Percentiles rank a stretch among this genome's conserved stretches.
phyloP scores from a whole-genome alignment of 2,797 vertebrate species.

The Typhlichthys subterraneus region DNA sequence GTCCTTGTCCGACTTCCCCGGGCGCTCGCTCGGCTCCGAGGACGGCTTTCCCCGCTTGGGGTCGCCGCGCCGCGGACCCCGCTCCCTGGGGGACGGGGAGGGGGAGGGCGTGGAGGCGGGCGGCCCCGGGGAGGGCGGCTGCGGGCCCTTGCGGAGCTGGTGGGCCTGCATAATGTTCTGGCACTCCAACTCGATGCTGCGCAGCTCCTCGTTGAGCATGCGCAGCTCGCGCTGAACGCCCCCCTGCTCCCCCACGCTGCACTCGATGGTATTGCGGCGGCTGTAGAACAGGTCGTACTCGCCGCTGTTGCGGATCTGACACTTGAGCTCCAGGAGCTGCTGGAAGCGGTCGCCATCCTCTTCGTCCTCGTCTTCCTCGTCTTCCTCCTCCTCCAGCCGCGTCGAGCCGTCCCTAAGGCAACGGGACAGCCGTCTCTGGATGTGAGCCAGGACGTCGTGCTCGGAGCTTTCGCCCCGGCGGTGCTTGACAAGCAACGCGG shows the following conservation, averaged over 20 bases:
- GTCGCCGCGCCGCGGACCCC: conserved; percentile 76
- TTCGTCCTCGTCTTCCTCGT: conserved; percentile 75
- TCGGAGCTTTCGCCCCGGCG: conserved; percentile 86
- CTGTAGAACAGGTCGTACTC: conserved; percentile 94
- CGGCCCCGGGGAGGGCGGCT: conserved; percentile 69
- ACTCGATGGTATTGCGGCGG: conserved; percentile 89
- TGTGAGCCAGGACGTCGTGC: conserved; percentile 82
- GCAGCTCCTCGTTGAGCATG: conserved; percentile 93
- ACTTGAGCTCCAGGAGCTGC: conserved; percentile 93
- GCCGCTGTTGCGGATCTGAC: conserved; percentile 90
- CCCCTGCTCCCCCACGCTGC: conserved; percentile 82
- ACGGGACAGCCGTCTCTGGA: conserved; percentile 76
- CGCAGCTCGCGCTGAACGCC: conserved; percentile 90
- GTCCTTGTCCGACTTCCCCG: conserved; percentile 95
- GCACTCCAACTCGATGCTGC: conserved; percentile 94
- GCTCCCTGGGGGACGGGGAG: conserved; percentile 71
- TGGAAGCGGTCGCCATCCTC: conserved; percentile 88
- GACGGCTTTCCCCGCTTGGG: conserved; percentile 78
- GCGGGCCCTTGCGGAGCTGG: conserved; percentile 82
- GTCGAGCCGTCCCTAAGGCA: conserved; percentile 78
- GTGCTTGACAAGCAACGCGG: conserved; percentile 80
- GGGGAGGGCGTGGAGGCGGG: conserved; percentile 62
- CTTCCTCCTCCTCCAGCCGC: conserved; percentile 71
- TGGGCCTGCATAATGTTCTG: conserved; percentile 98
- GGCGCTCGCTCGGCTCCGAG: conserved; percentile 83